Evolutionary conservation across 2,797 vertebrate genomes (phyloP), one percentile per base, ranked within the genome.

Genomic region (Taeniopygia guttata): DNA sequence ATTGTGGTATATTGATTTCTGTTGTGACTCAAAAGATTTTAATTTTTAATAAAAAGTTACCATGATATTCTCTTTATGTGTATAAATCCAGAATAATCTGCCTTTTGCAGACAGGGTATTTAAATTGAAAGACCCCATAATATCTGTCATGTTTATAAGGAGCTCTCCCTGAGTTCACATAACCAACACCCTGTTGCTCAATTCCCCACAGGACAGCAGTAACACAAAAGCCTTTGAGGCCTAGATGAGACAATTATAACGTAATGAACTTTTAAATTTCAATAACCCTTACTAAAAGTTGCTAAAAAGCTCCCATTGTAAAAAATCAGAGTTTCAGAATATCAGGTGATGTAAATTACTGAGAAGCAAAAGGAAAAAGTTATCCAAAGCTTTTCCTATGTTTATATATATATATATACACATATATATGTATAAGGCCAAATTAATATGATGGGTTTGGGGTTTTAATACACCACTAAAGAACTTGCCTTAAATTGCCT

Each of bases 1-100:
- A 93, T 96, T 94, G 95, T 76, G 87, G 94, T 90, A 62, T 95
- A 95, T 96, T 95, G 95, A 96, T 96, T 94, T 95, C 93, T 95
- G 90, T 95, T 95, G 88, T 96, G 94, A 95, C 86, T 96, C 86
- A n/a, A 90, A 95, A 94, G 86, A 93, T 93, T 95, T 95, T 87
- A 95, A 96, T 96, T 96, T 95, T 96, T 95, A 90, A 94, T 96
- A 95, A 90, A 95, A 96, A 93, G 60, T 74, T 94, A 89, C 78
- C 40, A 6, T 95, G 84, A 77, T 89, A 84, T 70, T 89, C 86
- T 94, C 78, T 82, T 92, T 62, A 84, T 82, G 59, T 91, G 56
- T 70, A 90, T 92, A 93, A 93, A 95, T 80, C 64, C 81, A 77
- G 90, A 93, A 87, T 77, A 80, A 92, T 49, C 90, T 95, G 75